Conservation (phyloP, 2,888 invertebrate species). For the Synergus laeviventris region DNA sequence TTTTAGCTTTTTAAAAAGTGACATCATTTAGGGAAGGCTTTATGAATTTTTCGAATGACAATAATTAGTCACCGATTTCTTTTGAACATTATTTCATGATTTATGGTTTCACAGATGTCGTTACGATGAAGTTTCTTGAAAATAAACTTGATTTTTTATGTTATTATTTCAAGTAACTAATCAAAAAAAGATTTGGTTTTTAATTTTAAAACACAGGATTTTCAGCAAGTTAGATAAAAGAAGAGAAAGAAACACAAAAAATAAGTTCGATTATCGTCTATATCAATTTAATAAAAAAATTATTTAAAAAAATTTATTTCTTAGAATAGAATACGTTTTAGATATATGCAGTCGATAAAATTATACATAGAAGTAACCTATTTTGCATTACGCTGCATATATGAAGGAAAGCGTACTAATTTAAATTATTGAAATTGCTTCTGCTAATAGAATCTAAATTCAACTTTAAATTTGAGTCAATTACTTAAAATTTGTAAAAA, state of each 20-base stretch:
- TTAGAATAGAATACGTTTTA: no score
- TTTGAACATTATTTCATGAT: neutral
- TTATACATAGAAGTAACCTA: slow-evolving; percentile 24
- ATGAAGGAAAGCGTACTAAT: neutral
- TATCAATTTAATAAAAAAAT: no score
- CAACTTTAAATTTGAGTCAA: neutral
- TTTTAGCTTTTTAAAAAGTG: neutral
- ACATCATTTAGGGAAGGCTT: slow-evolving; percentile 9
- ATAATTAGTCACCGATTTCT: slow-evolving; percentile 6
- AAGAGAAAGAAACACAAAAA: no score
- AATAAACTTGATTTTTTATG: slow-evolving; percentile 20
- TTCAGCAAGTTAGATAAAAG: neutral
- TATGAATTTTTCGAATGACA: neutral
- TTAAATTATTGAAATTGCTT: neutral
- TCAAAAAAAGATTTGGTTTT: slow-evolving; percentile 1
- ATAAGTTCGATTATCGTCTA: no score
- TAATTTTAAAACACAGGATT: neutral
- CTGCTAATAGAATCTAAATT: neutral
- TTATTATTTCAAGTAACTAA: neutral
- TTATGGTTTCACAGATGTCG: neutral
- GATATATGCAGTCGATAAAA: slow-evolving; percentile 31
- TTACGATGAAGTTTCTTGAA: neutral
- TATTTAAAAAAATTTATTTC: no score
- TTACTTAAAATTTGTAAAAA: neutral
- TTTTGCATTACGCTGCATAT: neutral